phyloP scores from a whole-genome alignment of 1,140 invertebrate species.

The Daktulosphaira vitifoliae region DNA sequence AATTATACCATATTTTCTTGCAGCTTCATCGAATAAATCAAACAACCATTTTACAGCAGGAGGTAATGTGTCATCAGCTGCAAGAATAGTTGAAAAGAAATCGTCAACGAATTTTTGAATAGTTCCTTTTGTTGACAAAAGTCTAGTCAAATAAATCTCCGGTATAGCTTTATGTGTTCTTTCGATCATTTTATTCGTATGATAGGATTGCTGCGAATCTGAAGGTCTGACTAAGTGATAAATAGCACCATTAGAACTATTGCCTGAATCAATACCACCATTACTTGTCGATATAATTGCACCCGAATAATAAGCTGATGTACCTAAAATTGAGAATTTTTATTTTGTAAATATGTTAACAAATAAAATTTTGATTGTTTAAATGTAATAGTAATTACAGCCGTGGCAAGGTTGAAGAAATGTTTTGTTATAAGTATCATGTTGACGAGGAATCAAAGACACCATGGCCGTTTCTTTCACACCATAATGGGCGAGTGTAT shows the following conservation, averaged over 20 bases:
- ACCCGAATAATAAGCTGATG: constrained; percentile 14
- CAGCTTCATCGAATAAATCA: constrained; percentile 86
- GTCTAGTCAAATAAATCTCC: constrained; percentile 86
- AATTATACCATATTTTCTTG: constrained; percentile 68
- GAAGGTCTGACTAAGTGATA: constrained; percentile 80
- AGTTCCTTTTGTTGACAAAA: constrained; percentile 89
- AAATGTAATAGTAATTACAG: constrained; percentile 47
- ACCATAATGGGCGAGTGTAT: constrained; percentile 86
- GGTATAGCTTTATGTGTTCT: constrained; percentile 85
- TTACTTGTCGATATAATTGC: constrained; percentile 48
- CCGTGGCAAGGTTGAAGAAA: constrained; percentile 75
- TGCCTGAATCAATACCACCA: constrained; percentile 63
- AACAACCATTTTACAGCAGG: constrained; percentile 92
- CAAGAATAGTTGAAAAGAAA: constrained; percentile 81
- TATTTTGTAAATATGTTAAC: too few species aligned
- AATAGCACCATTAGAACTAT: constrained; percentile 51
- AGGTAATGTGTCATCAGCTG: constrained; percentile 79
- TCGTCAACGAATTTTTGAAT: constrained; percentile 95
- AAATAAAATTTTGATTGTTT: too few species aligned
- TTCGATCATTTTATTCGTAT: constrained; percentile 54
- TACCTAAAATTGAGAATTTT: too few species aligned
- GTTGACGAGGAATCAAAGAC: constrained; percentile 80
- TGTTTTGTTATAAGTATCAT: constrained; percentile 63
- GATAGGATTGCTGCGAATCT: constrained; percentile 51
- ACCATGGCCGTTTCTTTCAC: constrained; percentile 90